Conservation (phyloP, 2,113 vertebrate genomes). For the Gobio gobio region DNA sequence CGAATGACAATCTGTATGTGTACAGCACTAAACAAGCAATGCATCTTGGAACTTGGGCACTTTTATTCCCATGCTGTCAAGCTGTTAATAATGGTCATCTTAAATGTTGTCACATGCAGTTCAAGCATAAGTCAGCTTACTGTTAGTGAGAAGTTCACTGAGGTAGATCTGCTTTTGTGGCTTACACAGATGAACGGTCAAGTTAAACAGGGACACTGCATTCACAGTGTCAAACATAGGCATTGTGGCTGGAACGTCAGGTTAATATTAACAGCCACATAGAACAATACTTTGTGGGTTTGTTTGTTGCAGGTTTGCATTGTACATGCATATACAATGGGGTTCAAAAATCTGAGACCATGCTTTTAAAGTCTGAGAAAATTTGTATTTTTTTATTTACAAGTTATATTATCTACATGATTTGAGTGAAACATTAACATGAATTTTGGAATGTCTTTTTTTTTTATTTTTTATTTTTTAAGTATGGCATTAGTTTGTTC, state of each 20-base stretch:
- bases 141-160: neutral
- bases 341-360: neutral
- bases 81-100: neutral
- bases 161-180: conserved; percentile 1
- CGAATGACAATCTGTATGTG: neutral
- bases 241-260: neutral
- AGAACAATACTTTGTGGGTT: neutral
- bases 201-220: neutral
- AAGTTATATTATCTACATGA: neutral
- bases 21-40: neutral
- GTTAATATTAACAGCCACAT: neutral
- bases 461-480: neutral
- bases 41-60: neutral
- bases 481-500: too few species aligned
- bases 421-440: neutral
- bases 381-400: neutral
- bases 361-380: neutral
- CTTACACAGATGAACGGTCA: neutral
- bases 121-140: neutral
- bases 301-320: neutral
- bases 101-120: neutral
- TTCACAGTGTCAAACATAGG: neutral
- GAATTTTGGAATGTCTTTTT: neutral
- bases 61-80: neutral
- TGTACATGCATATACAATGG: neutral